Evolutionary conservation across 2,113 vertebrate species (phyloP).

Genomic region (Panthera uncia): DNA sequence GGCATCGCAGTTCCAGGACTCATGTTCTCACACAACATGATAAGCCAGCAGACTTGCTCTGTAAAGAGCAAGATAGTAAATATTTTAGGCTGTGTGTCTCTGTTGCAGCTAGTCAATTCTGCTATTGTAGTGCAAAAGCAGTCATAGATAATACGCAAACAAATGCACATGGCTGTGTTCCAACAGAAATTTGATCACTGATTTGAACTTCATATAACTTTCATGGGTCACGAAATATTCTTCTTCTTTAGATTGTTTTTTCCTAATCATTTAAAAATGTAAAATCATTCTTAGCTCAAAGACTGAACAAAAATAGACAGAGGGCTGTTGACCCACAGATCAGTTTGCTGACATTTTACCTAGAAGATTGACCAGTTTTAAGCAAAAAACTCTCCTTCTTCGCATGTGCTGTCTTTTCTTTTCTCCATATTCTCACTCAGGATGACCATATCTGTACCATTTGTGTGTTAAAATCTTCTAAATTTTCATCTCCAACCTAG

Average conservation of each 20-base stretch:
- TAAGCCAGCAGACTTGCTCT: background rate
- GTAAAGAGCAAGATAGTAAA: background rate
- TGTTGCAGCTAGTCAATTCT: background rate
- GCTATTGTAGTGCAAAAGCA: background rate
- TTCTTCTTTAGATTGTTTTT: background rate
- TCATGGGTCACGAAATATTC: background rate
- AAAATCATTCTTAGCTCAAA: background rate
- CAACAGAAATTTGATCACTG: background rate
- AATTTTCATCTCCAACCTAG: background rate
- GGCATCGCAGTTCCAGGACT: no score
- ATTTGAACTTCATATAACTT: background rate
- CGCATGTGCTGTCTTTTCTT: background rate
- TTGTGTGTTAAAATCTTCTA: background rate
- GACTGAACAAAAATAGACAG: background rate
- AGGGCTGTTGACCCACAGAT: background rate
- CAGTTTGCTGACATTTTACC: background rate
- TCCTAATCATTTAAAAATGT: background rate
- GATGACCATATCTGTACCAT: background rate
- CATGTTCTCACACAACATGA: background rate
- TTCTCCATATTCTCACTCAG: background rate
- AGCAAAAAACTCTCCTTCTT: background rate
- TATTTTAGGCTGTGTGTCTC: background rate
- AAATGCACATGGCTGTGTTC: background rate
- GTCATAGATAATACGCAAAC: background rate
- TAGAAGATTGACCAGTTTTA: background rate